Percentiles rank a stretch among this genome's conserved stretches.
phyloP scores from a whole-genome alignment of 1,140 invertebrate species.

The Achroia grisella region DNA sequence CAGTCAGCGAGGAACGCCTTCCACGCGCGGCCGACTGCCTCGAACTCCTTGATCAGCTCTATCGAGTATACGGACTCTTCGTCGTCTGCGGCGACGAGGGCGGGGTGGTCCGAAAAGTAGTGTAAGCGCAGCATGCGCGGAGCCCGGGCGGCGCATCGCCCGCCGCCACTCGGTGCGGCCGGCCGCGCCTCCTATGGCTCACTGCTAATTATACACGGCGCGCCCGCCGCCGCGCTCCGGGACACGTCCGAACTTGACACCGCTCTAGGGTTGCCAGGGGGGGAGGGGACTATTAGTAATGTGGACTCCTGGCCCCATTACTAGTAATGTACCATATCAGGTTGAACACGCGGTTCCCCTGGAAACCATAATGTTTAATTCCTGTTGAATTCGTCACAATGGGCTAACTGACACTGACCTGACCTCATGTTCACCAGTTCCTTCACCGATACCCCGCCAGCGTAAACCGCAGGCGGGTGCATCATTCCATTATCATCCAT shows the following conservation, averaged over 20 bases:
- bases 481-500: too few species aligned
- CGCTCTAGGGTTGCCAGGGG: too few species aligned
- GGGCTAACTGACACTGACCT: too few species aligned
- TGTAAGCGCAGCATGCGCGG: conserved; percentile 83
- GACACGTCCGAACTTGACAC: conserved; percentile 30
- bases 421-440: too few species aligned
- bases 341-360: too few species aligned
- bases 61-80: conserved; percentile 80
- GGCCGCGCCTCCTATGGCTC: conserved; percentile 55
- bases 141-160: conserved; percentile 47
- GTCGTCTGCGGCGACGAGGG: conserved; percentile 74
- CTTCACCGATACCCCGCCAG: too few species aligned
- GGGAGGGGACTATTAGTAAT: too few species aligned
- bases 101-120: conserved; percentile 84
- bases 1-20: conserved; percentile 82
- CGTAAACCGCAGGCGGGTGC: too few species aligned
- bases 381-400: too few species aligned
- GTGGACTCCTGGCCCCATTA: too few species aligned
- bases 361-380: too few species aligned
- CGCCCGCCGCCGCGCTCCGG: conserved; percentile 10
- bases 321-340: too few species aligned
- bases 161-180: conserved; percentile 45
- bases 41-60: conserved; percentile 90
- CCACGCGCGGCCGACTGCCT: conserved; percentile 81
- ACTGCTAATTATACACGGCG: conserved; percentile 55